phyloP scores from a whole-genome alignment of 2,113 vertebrate genomes.

The Rhea americana region DNA sequence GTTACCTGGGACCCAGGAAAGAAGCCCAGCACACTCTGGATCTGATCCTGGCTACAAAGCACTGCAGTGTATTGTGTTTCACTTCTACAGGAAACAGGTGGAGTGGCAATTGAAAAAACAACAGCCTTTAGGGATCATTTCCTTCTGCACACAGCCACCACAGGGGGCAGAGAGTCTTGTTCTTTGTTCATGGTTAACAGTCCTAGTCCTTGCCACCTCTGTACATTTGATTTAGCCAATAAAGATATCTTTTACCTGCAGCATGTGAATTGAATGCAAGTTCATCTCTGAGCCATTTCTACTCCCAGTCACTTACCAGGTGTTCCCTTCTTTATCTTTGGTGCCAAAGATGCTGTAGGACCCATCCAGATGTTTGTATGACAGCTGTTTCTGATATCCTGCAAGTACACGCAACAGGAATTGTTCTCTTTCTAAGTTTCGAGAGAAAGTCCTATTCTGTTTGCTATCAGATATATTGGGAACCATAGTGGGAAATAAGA shows the following conservation, averaged over 20 bases:
- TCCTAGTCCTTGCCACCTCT: not conserved
- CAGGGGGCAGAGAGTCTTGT: not conserved
- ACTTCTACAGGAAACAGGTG: not conserved
- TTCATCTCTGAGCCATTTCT: not conserved
- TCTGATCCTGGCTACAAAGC: not conserved
- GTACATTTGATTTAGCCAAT: not conserved
- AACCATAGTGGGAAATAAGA: not conserved
- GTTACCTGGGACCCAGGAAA: not conserved
- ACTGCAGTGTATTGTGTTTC: not conserved
- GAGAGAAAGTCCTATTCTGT: not conserved
- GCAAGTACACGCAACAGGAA: not conserved
- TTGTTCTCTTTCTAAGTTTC: not conserved
- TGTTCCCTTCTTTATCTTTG: slow-evolving; percentile 62
- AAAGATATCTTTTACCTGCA: not conserved
- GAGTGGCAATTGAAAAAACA: not conserved
- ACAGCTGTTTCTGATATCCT: slow-evolving; percentile 79
- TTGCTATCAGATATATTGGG: not conserved
- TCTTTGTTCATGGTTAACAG: not conserved
- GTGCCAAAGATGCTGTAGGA: slow-evolving; percentile 77
- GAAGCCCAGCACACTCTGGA: not conserved
- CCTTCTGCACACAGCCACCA: rapidly evolving
- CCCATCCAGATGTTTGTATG: slow-evolving; percentile 71
- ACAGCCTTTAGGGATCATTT: not conserved
- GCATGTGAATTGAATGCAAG: not conserved
- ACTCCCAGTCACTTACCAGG: slow-evolving; percentile 66